These are phyloP conservation scores for Formica selysi DNA, from an alignment of 1,140 invertebrate genomes.

Conservation along the genomic window DNA sequence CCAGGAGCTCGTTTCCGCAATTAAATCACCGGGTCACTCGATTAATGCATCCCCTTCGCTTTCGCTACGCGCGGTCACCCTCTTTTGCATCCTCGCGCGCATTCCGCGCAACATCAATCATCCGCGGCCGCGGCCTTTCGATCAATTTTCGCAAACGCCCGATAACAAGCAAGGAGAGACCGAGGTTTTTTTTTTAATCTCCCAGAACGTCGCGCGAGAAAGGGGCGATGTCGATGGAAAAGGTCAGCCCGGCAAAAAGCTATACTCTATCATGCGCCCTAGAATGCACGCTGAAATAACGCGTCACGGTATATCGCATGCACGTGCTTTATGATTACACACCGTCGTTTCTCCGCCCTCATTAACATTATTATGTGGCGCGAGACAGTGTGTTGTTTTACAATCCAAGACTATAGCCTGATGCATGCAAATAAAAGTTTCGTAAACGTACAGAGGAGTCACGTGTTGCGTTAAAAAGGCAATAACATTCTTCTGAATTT, in stretches of 20 bases:
- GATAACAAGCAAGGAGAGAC: slow-evolving; percentile 48
- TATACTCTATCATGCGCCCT: slow-evolving; percentile 42
- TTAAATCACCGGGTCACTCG: slow-evolving; percentile 54
- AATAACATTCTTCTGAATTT: neutral
- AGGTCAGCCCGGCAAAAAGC: slow-evolving; percentile 49
- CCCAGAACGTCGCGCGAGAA: slow-evolving; percentile 21
- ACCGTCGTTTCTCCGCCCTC: slow-evolving; percentile 19
- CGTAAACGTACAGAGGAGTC: neutral
- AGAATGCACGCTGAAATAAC: slow-evolving; percentile 57
- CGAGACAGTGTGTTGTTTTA: slow-evolving; percentile 39
- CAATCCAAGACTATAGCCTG: slow-evolving; percentile 6
- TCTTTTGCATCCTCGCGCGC: slow-evolving; percentile 30
- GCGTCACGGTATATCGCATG: slow-evolving; percentile 60
- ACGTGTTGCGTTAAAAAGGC: neutral
- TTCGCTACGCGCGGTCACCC: slow-evolving; percentile 37
- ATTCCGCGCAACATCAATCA: slow-evolving; percentile 44
- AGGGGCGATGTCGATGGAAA: slow-evolving; percentile 27
- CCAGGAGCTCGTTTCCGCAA: slow-evolving; percentile 47
- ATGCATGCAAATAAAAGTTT: slow-evolving; percentile 25
- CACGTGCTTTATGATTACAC: slow-evolving; percentile 49
- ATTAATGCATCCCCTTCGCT: slow-evolving; percentile 53
- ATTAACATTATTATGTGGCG: slow-evolving; percentile 52
- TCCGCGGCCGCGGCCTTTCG: slow-evolving; percentile 30
- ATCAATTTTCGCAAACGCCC: slow-evolving; percentile 53
- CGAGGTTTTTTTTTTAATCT: slow-evolving; percentile 45